Evolutionary conservation across 2,888 invertebrate species (phyloP).

Genomic region (Cataglyphis altisquamis): DNA sequence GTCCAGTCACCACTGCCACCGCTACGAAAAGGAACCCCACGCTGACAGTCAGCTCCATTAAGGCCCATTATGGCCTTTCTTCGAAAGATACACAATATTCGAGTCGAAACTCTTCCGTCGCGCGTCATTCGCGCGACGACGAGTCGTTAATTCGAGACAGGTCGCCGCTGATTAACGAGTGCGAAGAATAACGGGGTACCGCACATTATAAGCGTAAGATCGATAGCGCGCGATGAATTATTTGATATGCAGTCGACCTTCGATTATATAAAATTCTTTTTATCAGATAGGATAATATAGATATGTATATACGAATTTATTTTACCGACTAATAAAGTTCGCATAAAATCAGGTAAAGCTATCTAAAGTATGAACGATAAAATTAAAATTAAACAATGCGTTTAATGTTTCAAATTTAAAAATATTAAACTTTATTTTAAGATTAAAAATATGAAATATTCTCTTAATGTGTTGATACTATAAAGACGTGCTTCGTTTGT

Average conservation of each 20-base stretch:
- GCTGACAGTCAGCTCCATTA: conserved; percentile 75
- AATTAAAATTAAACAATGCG: neutral
- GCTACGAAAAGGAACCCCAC: conserved; percentile 65
- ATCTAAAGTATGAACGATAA: neutral
- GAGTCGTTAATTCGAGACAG: conserved; percentile 67
- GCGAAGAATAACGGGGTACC: conserved; percentile 59
- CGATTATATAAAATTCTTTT: neutral
- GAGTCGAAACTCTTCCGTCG: conserved; percentile 68
- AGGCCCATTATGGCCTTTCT: conserved; percentile 71
- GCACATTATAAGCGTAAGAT: conserved; percentile 41
- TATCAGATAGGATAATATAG: neutral
- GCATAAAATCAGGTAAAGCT: neutral
- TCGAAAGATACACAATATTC: conserved; percentile 71
- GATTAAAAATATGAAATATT: neutral
- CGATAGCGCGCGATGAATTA: conserved; percentile 44
- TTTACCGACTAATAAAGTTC: neutral
- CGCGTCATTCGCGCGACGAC: conserved; percentile 60
- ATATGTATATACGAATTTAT: neutral
- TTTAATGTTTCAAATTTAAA: neutral
- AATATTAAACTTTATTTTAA: neutral
- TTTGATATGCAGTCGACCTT: conserved; percentile 36
- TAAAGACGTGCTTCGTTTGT: neutral
- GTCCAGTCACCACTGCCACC: conserved; percentile 68
- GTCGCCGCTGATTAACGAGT: conserved; percentile 55
- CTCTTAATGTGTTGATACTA: neutral